Base-by-base conservation (phyloP, 2,888 invertebrate species). In the Cabera pusaria region DNA sequence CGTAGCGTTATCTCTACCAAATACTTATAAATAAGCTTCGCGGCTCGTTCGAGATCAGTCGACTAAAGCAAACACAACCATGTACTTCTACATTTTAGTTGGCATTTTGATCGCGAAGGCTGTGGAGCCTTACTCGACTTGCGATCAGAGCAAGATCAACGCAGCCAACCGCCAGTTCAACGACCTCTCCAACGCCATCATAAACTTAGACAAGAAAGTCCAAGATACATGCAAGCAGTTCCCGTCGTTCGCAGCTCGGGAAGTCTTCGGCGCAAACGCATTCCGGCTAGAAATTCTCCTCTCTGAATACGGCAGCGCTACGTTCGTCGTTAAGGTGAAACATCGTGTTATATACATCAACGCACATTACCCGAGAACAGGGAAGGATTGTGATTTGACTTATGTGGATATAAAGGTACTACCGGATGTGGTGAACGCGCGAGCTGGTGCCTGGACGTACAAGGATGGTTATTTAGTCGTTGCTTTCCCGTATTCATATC, bases 211-310 rank as follows among this genome's bases (percentile, higher is more conserved):
- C 36, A 31, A 39, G 20, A 38, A 43, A 8, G 23, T 50, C 0
- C 21, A 28, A 11, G 42, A 39, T 7, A 49, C 38, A n/a, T 55
- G 55, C 35, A 43, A 46, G 25, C 46, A 48, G 22, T 52, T 46
- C 32, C 31, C 24, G 9, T 22, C 38, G 9, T 37, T 25, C 24
- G 11, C 41, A 4, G 34, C 43, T 2, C 20, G 22, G 5, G 43
- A 41, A 11, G n/a, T 39, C 7, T 43, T 38, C 9, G 50, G 43
- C 1, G 14, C 2, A 2, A 38, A 40, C 20, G 22, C 34, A 5
- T 49, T 28, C 6, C 22, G 42, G 8, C 16, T 49, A 6, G 49
- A 48, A 12, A 18, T 41, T 1, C 1, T 5, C 9, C 21, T 24
- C 1, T 24, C 6, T 0, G 42, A 23, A 0, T 49, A 36, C n/a